Evolutionary conservation across 2,888 invertebrate genomes (phyloP).

Genomic region (Piscicola geometra): DNA sequence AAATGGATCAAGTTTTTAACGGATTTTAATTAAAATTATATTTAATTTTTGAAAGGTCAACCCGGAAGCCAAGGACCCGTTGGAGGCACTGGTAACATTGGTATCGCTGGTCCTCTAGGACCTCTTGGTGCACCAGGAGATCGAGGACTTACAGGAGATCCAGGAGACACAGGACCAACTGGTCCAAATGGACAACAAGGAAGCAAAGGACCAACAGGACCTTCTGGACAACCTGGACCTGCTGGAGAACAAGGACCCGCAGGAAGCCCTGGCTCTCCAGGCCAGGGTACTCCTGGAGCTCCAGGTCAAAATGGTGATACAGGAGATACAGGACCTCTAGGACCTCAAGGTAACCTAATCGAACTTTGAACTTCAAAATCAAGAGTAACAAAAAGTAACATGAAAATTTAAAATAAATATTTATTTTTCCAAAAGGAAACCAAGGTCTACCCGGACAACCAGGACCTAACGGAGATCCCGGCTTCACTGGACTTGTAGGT

Average conservation of each 20-base stretch:
- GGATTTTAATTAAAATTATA: no score
- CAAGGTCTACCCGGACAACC: constrained; percentile 39
- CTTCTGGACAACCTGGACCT: constrained; percentile 34
- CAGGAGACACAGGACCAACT: constrained; percentile 17
- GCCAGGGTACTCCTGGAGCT: constrained; percentile 33
- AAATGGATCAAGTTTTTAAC: no score
- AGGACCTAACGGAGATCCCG: constrained; percentile 29
- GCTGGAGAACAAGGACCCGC: constrained; percentile 33
- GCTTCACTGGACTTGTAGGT: constrained; percentile 34
- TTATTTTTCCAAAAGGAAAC: constrained; percentile 31
- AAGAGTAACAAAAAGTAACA: background rate
- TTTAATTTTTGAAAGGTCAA: no score
- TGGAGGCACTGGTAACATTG: constrained; percentile 24
- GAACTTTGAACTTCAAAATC: background rate
- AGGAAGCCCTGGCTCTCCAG: constrained; percentile 35
- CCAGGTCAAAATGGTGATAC: constrained; percentile 34
- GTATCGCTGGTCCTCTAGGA: constrained; percentile 26
- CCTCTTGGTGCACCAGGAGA: constrained; percentile 19
- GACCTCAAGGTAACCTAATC: constrained; percentile 11
- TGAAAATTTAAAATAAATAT: background rate
- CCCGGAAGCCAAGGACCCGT: constrained; percentile 9
- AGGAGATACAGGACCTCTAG: constrained; percentile 32
- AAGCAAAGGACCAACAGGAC: constrained; percentile 29
- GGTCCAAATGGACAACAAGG: constrained; percentile 18
- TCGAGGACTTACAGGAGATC: background rate